Evolutionary conservation across 2,888 invertebrate species (phyloP), one percentile per base, ranked within the genome.

Genomic region (Drosophila parthenogenetica): DNA sequence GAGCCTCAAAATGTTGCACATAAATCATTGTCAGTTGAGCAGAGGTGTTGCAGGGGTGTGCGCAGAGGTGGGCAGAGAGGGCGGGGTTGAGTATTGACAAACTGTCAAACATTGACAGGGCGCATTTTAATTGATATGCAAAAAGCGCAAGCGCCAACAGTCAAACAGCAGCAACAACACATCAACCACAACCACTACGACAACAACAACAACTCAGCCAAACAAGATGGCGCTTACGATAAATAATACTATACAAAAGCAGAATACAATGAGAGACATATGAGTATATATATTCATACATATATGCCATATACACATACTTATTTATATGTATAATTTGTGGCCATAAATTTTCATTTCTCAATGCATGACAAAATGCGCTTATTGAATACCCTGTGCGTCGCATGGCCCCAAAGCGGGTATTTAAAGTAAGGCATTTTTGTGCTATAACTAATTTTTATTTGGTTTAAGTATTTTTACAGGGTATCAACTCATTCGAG

Each of bases 101-200:
- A 81, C 89, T 87, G 89, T 87, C 86, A 87, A 81, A 87, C 80
- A 80, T 88, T 87, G 86, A 82, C 80, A 74, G 80, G 85, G 79
- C 80, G 77, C 75, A 74, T 74, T 88, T 84, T 87, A 89, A 87
- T 87, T 87, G 89, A 89, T 84, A 87, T 87, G 89, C 87, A 89
- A 87, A 83, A 87, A 81, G 89, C 89, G 87, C 89, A 89, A 87
- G 87, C 87, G 87, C 87, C 89, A 89, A 84, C 70, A 75, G 43
- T 58, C 72, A 66, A 54, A n/a, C 68, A 63, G 19, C 67, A 69
- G 54, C 43, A 64, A 53, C 35, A 35, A 13, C 13, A 35, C 25
- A 25, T 8, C 42, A 73, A n/a, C 68, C 51, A 14, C 66, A 68
- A 17, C 68, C 67, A 54, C 46, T 66, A 49, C 22, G 53, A n/a